These are phyloP conservation scores for Papilio protenor DNA, from an alignment of 2,888 invertebrate genomes.

Conservation along the genomic window DNA sequence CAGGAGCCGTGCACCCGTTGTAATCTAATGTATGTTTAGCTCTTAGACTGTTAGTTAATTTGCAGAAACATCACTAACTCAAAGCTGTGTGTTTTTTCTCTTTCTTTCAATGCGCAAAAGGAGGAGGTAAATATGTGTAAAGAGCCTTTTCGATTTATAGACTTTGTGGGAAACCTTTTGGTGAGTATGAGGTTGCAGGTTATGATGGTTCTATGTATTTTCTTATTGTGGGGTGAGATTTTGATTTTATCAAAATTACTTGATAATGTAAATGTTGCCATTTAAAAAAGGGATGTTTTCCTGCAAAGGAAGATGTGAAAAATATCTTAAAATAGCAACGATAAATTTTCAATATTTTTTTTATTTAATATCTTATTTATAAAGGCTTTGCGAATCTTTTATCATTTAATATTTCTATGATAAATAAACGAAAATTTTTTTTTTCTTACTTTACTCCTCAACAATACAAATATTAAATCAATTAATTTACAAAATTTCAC, in stretches of 20 bases:
- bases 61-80: slow-evolving; percentile 78
- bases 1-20: slow-evolving; percentile 60
- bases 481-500: slow-evolving; percentile 40
- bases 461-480: too few species aligned
- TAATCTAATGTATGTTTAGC: slow-evolving; percentile 62
- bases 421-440: too few species aligned
- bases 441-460: too few species aligned
- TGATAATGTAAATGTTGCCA: background rate
- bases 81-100: slow-evolving; percentile 76
- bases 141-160: slow-evolving; percentile 68
- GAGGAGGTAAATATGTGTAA: slow-evolving; percentile 80
- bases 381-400: background rate
- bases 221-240: slow-evolving; percentile 51
- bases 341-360: too few species aligned
- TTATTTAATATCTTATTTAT: background rate
- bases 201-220: slow-evolving; percentile 69
- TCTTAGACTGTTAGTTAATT: slow-evolving; percentile 51
- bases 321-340: too few species aligned
- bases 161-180: slow-evolving; percentile 67
- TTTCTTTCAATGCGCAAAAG: slow-evolving; percentile 80
- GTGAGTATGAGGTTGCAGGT: slow-evolving; percentile 71
- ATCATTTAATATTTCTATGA: background rate
- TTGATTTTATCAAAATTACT: slow-evolving; percentile 39
- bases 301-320: too few species aligned
- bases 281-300: background rate